Conservation (phyloP, 1,140 invertebrate species). For the Hylaeus anthracinus region DNA sequence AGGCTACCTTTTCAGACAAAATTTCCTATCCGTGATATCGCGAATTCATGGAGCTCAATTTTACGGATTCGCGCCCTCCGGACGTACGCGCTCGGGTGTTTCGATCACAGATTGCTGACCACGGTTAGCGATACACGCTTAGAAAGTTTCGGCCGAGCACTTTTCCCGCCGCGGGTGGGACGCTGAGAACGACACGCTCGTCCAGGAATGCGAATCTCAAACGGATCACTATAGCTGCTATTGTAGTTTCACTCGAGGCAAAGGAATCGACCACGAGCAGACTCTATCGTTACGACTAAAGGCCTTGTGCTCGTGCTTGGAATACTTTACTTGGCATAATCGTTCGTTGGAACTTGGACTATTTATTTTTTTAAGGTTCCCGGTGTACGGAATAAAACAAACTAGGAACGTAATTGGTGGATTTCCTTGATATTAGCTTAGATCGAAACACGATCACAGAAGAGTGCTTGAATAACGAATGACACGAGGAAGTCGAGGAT, state of each 20-base stretch:
- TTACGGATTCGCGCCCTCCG: slow-evolving; percentile 1
- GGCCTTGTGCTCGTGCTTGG: background rate
- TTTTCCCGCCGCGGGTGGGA: slow-evolving; percentile 63
- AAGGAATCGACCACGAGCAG: background rate
- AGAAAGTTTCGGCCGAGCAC: slow-evolving; percentile 73
- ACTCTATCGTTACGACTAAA: background rate
- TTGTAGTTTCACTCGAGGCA: background rate
- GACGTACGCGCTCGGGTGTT: background rate
- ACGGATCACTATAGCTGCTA: background rate
- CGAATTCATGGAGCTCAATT: background rate
- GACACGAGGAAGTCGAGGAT: no score
- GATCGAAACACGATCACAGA: no score
- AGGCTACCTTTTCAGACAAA: no score
- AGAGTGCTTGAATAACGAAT: no score
- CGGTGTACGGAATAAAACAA: no score
- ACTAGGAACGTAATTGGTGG: no score
- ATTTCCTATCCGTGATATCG: no score
- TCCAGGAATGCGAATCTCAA: slow-evolving; percentile 41
- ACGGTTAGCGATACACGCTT: slow-evolving; percentile 63
- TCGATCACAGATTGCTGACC: slow-evolving; percentile 23
- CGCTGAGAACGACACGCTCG: slow-evolving; percentile 36
- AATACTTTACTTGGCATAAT: background rate
- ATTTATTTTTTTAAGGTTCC: no score
- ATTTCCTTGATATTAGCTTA: no score
- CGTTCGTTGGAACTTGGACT: background rate